A percentile compares a stretch with the other conserved stretches of the same genome.
These are phyloP conservation scores for Catocala nupta DNA, from an alignment of 2,888 invertebrate species.

Conservation along the genomic window DNA sequence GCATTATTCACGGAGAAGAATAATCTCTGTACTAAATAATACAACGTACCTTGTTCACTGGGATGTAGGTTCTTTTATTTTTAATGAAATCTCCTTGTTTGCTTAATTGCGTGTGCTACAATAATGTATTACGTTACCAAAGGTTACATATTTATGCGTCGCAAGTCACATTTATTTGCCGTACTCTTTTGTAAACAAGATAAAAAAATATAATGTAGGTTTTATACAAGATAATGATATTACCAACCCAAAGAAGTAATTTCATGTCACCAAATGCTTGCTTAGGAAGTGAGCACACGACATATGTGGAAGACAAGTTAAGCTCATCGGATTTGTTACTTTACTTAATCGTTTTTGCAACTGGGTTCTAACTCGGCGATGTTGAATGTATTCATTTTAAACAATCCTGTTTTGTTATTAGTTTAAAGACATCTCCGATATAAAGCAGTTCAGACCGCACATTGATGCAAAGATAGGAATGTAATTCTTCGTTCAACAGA, in stretches of 20 bases:
- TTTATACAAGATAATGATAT: not conserved
- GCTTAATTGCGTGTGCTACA: slow-evolving; percentile 59
- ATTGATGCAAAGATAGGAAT: not conserved
- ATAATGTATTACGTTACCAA: slow-evolving; percentile 37
- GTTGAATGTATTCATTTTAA: slow-evolving; percentile 19
- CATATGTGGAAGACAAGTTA: slow-evolving; percentile 29
- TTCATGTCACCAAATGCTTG: slow-evolving; percentile 25
- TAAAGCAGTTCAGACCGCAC: not conserved
- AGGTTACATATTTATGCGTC: slow-evolving; percentile 27
- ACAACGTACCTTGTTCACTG: slow-evolving; percentile 58
- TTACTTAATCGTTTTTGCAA: slow-evolving; percentile 29
- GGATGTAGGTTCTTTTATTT: slow-evolving; percentile 60
- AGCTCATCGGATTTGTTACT: slow-evolving; percentile 27
- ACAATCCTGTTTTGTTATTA: slow-evolving; percentile 8
- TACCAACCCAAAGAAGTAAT: slow-evolving; percentile 12
- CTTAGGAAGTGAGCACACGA: slow-evolving; percentile 16
- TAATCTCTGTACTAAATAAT: slow-evolving; percentile 61
- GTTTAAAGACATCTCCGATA: not conserved
- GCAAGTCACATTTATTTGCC: not conserved
- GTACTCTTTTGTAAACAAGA: no score
- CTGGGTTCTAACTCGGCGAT: slow-evolving; percentile 1
- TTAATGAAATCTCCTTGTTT: slow-evolving; percentile 65
- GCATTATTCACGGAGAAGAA: slow-evolving; percentile 65
- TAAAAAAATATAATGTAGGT: no score
- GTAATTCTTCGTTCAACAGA: slow-evolving; percentile 2